A percentile compares a stretch with the other conserved stretches of the same genome.
Evolutionary conservation across 1,140 invertebrate genomes (phyloP).

Genomic region (Drosophila mayri): DNA sequence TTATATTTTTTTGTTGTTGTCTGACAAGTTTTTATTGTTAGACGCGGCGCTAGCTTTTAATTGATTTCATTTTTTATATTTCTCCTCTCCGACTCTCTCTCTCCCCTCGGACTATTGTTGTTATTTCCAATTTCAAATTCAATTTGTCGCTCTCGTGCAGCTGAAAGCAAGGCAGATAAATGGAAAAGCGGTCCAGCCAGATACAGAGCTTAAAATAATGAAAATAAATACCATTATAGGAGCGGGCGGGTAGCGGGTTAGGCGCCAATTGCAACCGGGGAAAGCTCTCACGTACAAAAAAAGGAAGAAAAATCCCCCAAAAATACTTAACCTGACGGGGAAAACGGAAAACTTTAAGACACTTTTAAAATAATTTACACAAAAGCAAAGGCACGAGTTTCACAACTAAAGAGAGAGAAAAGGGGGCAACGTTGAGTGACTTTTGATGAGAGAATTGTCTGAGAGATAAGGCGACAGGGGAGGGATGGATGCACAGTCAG

Average conservation of each 20-base stretch:
- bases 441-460: slow-evolving; percentile 65
- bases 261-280: slow-evolving; percentile 26
- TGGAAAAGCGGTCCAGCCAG: not conserved
- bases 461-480: slow-evolving; percentile 5
- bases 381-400: slow-evolving; percentile 8
- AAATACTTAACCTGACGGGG: slow-evolving; percentile 29
- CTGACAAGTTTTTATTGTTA: slow-evolving; percentile 21
- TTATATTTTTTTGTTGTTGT: not conserved
- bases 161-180: slow-evolving; percentile 26
- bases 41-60: slow-evolving; percentile 23
- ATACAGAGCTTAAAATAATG: slow-evolving; percentile 62
- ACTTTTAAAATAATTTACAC: slow-evolving; percentile 74
- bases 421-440: slow-evolving; percentile 54
- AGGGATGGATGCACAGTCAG: not conserved
- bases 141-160: slow-evolving; percentile 64
- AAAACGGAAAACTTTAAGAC: slow-evolving; percentile 59
- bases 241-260: slow-evolving; percentile 49
- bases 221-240: slow-evolving; percentile 75
- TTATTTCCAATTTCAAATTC: slow-evolving; percentile 64
- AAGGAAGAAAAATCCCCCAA: slow-evolving; percentile 15
- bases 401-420: not conserved
- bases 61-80: slow-evolving; percentile 24
- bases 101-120: slow-evolving; percentile 5
- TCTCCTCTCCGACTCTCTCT: not conserved
- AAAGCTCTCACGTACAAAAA: slow-evolving; percentile 50